Conservation (phyloP, 1,140 invertebrate genomes). For the Teleogryllus occipitalis region DNA sequence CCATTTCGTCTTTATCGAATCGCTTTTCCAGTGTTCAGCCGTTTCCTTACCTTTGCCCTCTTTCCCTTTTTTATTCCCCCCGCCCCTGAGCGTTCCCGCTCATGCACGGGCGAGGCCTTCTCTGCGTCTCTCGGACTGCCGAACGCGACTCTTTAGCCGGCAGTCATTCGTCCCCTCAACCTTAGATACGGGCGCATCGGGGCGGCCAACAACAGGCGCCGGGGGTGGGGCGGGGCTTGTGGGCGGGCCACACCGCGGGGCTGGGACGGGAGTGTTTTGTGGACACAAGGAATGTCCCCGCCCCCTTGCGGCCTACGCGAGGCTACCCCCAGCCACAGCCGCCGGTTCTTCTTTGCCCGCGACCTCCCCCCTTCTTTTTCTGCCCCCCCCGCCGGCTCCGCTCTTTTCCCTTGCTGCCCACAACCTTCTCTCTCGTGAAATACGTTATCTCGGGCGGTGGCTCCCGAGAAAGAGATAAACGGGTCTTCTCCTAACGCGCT, state of each 20-base stretch:
- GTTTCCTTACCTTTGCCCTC: not conserved
- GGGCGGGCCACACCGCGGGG: not conserved
- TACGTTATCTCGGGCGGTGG: not conserved
- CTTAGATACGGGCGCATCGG: not conserved
- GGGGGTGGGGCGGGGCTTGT: not conserved
- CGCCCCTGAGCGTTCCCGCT: not conserved
- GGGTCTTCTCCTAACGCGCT: not conserved
- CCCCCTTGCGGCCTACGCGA: not conserved
- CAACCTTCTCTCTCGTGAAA: not conserved
- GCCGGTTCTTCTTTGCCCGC: not conserved
- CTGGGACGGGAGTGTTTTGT: not conserved
- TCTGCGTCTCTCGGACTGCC: not conserved
- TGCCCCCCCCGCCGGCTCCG: not conserved
- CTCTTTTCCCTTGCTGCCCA: not conserved
- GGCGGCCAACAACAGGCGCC: not conserved
- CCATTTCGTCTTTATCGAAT: not conserved
- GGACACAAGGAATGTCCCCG: not conserved
- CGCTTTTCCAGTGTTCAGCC: not conserved
- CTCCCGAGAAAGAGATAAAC: constrained; percentile 1
- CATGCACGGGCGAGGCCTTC: not conserved
- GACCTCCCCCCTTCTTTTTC: not conserved
- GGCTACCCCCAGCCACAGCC: not conserved
- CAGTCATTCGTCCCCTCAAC: not conserved
- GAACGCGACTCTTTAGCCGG: not conserved
- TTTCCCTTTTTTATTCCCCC: not conserved